Evolutionary conservation across 2,113 vertebrate species (phyloP).

Genomic region (Tenrec ecaudatus): DNA sequence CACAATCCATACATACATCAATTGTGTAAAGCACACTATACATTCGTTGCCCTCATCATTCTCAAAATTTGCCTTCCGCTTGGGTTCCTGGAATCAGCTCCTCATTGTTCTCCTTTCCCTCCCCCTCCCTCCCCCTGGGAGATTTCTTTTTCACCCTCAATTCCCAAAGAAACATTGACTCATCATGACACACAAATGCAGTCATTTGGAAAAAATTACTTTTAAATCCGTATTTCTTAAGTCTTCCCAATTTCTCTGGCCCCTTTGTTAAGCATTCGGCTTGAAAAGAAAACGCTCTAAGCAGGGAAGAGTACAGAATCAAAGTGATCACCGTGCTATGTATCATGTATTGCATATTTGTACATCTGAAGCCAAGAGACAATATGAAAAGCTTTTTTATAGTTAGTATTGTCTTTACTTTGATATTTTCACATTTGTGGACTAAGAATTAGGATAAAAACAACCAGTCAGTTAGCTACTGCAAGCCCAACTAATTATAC

Average conservation of each 20-base stretch:
- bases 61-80: too few relatives aligned
- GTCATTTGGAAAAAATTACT: conserved; percentile 48
- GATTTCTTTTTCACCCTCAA: neutral
- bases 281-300: conserved; percentile 26
- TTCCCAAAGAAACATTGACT: conserved; percentile 58
- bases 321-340: neutral
- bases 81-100: too few relatives aligned
- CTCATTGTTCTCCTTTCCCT: too few relatives aligned
- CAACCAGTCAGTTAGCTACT: neutral
- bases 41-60: too few relatives aligned
- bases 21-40: too few relatives aligned
- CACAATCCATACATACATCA: too few relatives aligned
- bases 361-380: neutral
- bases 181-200: neutral
- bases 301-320: neutral
- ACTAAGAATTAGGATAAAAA: conserved; percentile 22
- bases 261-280: neutral
- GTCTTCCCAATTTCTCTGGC: conserved; percentile 36
- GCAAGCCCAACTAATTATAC: neutral
- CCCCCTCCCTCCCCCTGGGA: too few relatives aligned
- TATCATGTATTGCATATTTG: neutral
- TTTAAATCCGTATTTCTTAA: conserved; percentile 51
- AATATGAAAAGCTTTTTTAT: neutral
- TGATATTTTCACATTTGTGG: conserved; percentile 30
- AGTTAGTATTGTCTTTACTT: neutral